phyloP scores from a whole-genome alignment of 1,140 invertebrate species.

The Sinonovacula constricta region DNA sequence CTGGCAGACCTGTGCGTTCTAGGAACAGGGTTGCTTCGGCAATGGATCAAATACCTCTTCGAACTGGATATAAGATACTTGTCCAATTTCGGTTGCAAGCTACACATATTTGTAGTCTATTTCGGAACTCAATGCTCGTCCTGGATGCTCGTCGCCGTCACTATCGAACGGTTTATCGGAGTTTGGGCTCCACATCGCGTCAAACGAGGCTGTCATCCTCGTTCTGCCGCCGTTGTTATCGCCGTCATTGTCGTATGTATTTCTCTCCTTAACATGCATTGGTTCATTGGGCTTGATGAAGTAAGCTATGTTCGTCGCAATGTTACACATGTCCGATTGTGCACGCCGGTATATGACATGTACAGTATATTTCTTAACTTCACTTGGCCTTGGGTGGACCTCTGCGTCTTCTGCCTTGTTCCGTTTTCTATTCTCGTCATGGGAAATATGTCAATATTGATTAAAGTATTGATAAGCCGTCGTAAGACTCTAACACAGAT shows the following conservation, averaged over 20 bases:
- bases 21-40: constrained; percentile 57
- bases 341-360: background rate
- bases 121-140: constrained; percentile 49
- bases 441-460: constrained; percentile 31
- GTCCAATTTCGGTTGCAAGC: constrained; percentile 51
- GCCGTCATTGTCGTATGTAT: constrained; percentile 3
- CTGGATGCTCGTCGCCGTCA: constrained; percentile 64
- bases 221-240: background rate
- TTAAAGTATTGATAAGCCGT: constrained; percentile 28
- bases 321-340: background rate
- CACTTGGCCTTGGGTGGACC: constrained; percentile 49
- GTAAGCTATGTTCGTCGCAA: background rate
- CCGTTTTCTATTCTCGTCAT: constrained; percentile 24
- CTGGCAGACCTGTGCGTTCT: constrained; percentile 56
- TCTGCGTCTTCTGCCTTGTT: constrained; percentile 23
- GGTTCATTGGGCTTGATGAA: constrained; percentile 25
- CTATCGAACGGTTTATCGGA: constrained; percentile 59
- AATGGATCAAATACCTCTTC: constrained; percentile 58
- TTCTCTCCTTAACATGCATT: constrained; percentile 30
- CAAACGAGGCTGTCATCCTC: constrained; percentile 35
- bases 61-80: constrained; percentile 53
- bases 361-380: constrained; percentile 19
- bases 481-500: constrained; percentile 12
- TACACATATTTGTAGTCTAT: constrained; percentile 56
- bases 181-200: constrained; percentile 59